Evolutionary conservation across 1,140 invertebrate species (phyloP).

Genomic region (Bombus superbus): DNA sequence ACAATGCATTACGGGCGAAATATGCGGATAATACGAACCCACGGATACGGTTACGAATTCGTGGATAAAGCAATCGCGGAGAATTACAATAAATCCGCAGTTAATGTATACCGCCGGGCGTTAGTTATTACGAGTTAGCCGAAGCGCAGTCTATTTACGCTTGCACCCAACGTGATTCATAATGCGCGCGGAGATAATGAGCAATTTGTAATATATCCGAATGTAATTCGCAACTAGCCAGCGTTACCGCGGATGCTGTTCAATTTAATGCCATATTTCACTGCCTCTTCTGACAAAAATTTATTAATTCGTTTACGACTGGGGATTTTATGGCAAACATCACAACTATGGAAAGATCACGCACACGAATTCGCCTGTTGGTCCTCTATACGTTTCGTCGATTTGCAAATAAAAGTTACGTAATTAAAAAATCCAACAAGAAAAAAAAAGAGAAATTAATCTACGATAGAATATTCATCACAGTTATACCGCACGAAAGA

Average conservation of each 20-base stretch:
- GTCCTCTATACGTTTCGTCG: too few species aligned
- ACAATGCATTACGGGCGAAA: constrained; percentile 65
- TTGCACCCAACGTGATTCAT: constrained; percentile 75
- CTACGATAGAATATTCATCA: too few species aligned
- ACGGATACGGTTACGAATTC: constrained; percentile 70
- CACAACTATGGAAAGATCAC: not conserved
- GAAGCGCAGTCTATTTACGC: constrained; percentile 76
- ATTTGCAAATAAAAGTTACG: too few species aligned
- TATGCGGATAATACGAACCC: constrained; percentile 66
- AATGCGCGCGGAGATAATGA: constrained; percentile 80
- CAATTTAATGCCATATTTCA: constrained; percentile 59
- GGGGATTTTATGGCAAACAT: not conserved
- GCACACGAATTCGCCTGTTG: too few species aligned
- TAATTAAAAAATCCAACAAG: too few species aligned
- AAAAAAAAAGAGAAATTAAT: too few species aligned
- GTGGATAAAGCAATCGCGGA: constrained; percentile 80
- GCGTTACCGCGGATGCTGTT: constrained; percentile 57
- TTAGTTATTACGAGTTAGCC: constrained; percentile 79
- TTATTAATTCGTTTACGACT: constrained; percentile 43
- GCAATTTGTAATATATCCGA: constrained; percentile 81
- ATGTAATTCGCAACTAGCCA: constrained; percentile 71
- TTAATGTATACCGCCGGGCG: constrained; percentile 76
- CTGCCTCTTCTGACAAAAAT: constrained; percentile 45
- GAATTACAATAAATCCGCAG: constrained; percentile 81
- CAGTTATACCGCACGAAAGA: too few species aligned